Base-by-base conservation (phyloP, 2,797 vertebrate species). In the Tokudaia tokunoshimensis region DNA sequence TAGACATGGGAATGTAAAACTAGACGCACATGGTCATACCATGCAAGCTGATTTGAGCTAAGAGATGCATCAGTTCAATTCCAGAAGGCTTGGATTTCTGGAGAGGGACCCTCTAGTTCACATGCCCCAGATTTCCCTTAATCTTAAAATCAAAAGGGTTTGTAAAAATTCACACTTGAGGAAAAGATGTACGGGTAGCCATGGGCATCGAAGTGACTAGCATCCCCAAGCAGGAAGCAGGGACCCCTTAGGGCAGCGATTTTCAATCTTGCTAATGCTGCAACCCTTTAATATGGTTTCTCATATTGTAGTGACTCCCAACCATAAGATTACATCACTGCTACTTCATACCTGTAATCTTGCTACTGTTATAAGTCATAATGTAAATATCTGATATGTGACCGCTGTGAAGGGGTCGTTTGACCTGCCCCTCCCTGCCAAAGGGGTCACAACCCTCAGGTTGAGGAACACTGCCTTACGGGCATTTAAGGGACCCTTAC, bases 61-160 rank as follows among this genome's bases (percentile, higher is more conserved):
- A 67, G 65, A 80, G 41, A 61, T 31, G 0, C 1, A 3, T 61
- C 72, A 67, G 41, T 88, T 84, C 52, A 91, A 44, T 63, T 67
- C 10, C 44, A 88, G 59, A 89, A 84, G 81, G 80, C 65, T 84
- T 55, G 20, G 12, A 19, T 83, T 61, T 95, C 63, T 26, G 67
- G 63, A 17, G 34, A 7, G 59, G 7, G 22, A 7, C 20, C 24
- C 24, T 52, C 29, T 24, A 31, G 24, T 80, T 79, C n/a, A 63
- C 31, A 72, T 3, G 41, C 22, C 26, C 37, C 41, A 81, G 37
- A 57, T 52, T 90, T 86, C 37, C 78, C 50, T 84, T 37, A 5
- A 82, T 87, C 31, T 93, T 92, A 47, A 79, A 50, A 20, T 93
- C 72, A 55, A 47, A 97, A 78, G 37, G 52, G 4, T 15, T 82